Conservation (phyloP, 2,797 vertebrate genomes). For the Benthosema pterotum region DNA sequence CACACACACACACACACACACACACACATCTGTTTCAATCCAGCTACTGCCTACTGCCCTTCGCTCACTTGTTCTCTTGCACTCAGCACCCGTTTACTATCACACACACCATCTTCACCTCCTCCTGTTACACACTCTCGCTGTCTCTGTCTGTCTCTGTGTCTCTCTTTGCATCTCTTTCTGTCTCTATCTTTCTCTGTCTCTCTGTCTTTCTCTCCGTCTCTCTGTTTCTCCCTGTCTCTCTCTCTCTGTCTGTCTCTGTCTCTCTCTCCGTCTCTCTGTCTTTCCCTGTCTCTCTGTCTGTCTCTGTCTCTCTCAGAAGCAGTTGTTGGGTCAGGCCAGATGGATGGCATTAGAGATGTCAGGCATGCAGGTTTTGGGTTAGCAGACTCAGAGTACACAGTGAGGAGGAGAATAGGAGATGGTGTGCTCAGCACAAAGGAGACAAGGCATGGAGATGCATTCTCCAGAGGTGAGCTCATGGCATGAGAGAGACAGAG, state of each 20-base stretch:
- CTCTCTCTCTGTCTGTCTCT: not conserved
- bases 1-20: too few species aligned
- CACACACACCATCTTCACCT: not conserved
- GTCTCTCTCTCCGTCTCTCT: not conserved
- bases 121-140: not conserved
- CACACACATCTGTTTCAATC: not conserved
- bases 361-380: constrained; percentile 21
- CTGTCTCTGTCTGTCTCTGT: not conserved
- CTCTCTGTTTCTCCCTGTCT: not conserved
- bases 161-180: not conserved
- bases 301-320: not conserved
- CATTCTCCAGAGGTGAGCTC: constrained; percentile 42
- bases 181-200: not conserved
- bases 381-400: constrained; percentile 19
- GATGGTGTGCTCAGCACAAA: constrained; percentile 54
- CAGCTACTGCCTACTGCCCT: constrained; percentile 15
- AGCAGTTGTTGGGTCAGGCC: not conserved
- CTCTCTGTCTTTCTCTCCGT: not conserved
- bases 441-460: constrained; percentile 28
- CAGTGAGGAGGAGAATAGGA: constrained; percentile 44
- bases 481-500: constrained; percentile 1
- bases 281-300: not conserved
- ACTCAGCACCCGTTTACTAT: constrained; percentile 23
- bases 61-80: constrained; percentile 15
- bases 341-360: constrained; percentile 12